Evolutionary conservation across 2,888 invertebrate species (phyloP).

Genomic region (Acrobasis repandana): DNA sequence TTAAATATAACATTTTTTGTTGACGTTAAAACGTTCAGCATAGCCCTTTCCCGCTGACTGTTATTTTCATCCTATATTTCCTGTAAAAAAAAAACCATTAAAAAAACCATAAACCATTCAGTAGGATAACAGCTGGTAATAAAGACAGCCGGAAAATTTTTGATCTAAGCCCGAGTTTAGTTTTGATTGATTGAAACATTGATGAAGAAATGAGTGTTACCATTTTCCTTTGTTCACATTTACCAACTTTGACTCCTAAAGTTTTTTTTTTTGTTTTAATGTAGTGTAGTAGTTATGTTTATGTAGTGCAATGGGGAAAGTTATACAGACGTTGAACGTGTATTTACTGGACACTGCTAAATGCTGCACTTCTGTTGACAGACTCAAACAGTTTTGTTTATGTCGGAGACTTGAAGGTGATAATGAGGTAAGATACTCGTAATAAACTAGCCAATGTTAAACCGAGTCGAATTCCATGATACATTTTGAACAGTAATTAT

Average conservation of each 20-base stretch:
- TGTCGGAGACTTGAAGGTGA: slow-evolving; percentile 65
- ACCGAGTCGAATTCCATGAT: not conserved
- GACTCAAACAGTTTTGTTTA: slow-evolving; percentile 71
- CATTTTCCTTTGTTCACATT: too few species aligned
- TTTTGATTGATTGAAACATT: too few species aligned
- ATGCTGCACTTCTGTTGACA: slow-evolving; percentile 68
- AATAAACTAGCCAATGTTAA: not conserved
- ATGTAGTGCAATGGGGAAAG: slow-evolving; percentile 55
- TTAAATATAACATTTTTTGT: too few species aligned
- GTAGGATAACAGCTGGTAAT: too few species aligned
- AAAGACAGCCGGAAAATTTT: too few species aligned
- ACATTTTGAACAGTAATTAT: not conserved
- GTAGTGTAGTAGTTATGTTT: not conserved
- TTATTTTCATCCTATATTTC: too few species aligned
- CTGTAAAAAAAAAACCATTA: too few species aligned
- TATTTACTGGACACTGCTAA: slow-evolving; percentile 67
- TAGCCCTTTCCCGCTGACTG: too few species aligned
- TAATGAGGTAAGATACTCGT: slow-evolving; percentile 69
- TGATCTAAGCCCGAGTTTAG: too few species aligned
- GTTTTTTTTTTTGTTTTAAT: not conserved
- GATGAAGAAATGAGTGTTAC: too few species aligned
- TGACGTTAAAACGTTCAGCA: too few species aligned
- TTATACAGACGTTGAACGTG: slow-evolving; percentile 66
- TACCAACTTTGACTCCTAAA: not conserved
- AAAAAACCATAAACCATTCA: too few species aligned